Conservation (phyloP, 2,888 invertebrate species). For the Pollenia angustigena region DNA sequence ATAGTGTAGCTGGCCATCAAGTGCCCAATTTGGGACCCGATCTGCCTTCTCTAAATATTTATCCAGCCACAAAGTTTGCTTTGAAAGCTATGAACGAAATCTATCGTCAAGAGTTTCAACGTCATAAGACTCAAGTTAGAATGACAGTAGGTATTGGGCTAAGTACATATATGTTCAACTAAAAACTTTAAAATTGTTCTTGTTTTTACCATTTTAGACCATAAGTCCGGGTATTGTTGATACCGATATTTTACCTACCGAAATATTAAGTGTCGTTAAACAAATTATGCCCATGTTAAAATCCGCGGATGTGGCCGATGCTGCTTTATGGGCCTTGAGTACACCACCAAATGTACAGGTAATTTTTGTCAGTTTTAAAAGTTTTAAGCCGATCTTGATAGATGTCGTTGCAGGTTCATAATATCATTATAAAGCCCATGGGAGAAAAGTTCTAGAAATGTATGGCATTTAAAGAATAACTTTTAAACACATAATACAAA, state of each 20-base stretch:
- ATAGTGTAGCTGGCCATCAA: slow-evolving; percentile 83
- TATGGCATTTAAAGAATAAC: not conserved
- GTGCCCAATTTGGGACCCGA: slow-evolving; percentile 81
- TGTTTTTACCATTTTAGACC: slow-evolving; percentile 75
- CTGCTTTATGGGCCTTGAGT: slow-evolving; percentile 80
- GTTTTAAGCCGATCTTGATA: not conserved
- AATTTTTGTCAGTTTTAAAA: not conserved
- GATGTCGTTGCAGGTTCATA: slow-evolving; percentile 78
- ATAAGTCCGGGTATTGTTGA: slow-evolving; percentile 82
- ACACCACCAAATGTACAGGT: slow-evolving; percentile 83
- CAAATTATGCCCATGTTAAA: slow-evolving; percentile 80
- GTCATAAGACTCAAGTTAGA: slow-evolving; percentile 80
- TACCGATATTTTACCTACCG: slow-evolving; percentile 81
- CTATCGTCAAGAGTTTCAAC: slow-evolving; percentile 83
- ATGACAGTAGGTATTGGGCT: slow-evolving; percentile 80
- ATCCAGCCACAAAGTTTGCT: slow-evolving; percentile 83
- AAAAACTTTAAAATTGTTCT: not conserved
- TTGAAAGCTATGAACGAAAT: slow-evolving; percentile 84
- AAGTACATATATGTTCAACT: not conserved
- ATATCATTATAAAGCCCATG: slow-evolving; percentile 81
- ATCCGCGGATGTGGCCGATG: slow-evolving; percentile 81
- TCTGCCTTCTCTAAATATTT: slow-evolving; percentile 83
- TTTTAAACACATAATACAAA: not conserved
- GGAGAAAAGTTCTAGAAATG: slow-evolving; percentile 80
- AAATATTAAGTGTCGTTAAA: slow-evolving; percentile 79